Base-by-base conservation (phyloP, 2,113 vertebrate species). In the Phoenicopterus ruber region DNA sequence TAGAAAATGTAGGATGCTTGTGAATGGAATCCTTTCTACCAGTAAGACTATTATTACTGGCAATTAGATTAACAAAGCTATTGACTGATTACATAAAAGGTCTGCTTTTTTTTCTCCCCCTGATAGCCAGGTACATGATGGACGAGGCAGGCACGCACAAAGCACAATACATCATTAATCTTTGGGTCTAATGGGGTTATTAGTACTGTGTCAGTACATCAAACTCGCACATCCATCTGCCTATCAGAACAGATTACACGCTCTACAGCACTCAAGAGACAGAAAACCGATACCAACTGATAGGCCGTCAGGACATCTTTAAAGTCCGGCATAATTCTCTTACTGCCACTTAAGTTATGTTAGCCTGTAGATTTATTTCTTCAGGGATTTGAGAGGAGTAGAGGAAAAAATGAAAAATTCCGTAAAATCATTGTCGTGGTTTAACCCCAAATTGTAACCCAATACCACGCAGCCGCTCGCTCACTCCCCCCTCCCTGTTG, bases 181-280 rank as follows among this genome's bases (percentile, higher is more conserved):
- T 84, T 66, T 61, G 63, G 25, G 38, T 66, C 78, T 84, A 52
- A 90, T 88, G 61, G 49, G 32, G 57, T 90, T 94, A 84, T 96
- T 95, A 90, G 50, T 55, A 54, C 52, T 69, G 19, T 96, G 95
- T 90, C 93, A 94, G 62, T 86, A 79, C 78, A 91, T 94, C 92
- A 94, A 80, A 95, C n/a, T 82, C 65, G 52, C 49, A 86, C 84
- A 82, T 91, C 88, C 73, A 50, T 83, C 95, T 94, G 69, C 55
- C 91, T 77, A 72, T 96, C 94, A 78, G 42, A 87, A 91, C 15
- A 73, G 40, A 77, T 94, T 95, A 66, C 70, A 76, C 2, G 21
- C 76, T 78, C 83, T 70, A 58, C 25, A 63, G 77, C 46, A 70
- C 70, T 61, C 55, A 82, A 74, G 82, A 95, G 95, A 95, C 72